Evolutionary conservation across 2,888 invertebrate genomes (phyloP).

Genomic region (Dolomedes plantarius): DNA sequence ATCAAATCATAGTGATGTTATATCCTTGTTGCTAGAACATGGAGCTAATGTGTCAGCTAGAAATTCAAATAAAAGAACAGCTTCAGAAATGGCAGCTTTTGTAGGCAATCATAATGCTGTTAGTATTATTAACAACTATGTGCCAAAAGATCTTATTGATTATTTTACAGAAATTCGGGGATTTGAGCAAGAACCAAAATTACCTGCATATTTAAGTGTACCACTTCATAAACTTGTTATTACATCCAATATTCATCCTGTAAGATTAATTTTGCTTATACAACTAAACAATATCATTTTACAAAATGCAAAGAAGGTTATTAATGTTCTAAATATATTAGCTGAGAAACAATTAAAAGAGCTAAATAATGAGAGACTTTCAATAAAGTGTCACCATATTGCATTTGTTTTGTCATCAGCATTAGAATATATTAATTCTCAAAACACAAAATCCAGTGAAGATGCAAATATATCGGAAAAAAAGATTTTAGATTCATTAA

Average conservation of each 20-base stretch:
- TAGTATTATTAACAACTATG: slow-evolving; percentile 94
- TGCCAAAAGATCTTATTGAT: slow-evolving; percentile 88
- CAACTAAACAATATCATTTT: slow-evolving; percentile 84
- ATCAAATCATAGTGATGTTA: slow-evolving; percentile 91
- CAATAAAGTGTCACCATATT: slow-evolving; percentile 91
- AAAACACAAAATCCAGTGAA: not conserved
- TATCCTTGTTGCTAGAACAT: slow-evolving; percentile 87
- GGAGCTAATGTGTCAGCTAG: slow-evolving; percentile 89
- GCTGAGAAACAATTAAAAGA: slow-evolving; percentile 91
- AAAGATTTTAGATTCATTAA: slow-evolving; percentile 79
- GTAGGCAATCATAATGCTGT: slow-evolving; percentile 92
- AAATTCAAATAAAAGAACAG: slow-evolving; percentile 93
- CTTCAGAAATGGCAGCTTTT: slow-evolving; percentile 98
- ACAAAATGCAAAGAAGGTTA: slow-evolving; percentile 84
- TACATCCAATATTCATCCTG: slow-evolving; percentile 90
- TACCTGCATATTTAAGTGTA: slow-evolving; percentile 84
- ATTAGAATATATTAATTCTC: slow-evolving; percentile 79
- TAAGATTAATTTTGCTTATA: slow-evolving; percentile 84
- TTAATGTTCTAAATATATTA: slow-evolving; percentile 88
- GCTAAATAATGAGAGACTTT: slow-evolving; percentile 92
- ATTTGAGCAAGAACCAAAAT: slow-evolving; percentile 85
- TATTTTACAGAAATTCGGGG: slow-evolving; percentile 87
- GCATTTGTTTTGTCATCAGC: slow-evolving; percentile 85
- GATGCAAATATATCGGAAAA: slow-evolving; percentile 74
- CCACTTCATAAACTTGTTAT: slow-evolving; percentile 90